Conservation (phyloP, 2,113 vertebrate genomes). For the Octodon degus region DNA sequence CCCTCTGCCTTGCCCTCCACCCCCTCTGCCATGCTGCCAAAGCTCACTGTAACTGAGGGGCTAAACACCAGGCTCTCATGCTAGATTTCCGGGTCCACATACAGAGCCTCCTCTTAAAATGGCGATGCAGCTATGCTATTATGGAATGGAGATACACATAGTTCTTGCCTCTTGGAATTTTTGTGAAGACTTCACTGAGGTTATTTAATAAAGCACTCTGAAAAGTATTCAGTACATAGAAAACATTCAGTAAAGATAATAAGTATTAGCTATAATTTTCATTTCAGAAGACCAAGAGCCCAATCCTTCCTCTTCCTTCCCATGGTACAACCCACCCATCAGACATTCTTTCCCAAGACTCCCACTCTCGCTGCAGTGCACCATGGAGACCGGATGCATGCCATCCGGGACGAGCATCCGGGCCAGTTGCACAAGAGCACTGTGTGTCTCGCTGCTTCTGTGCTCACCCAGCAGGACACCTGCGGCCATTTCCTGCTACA, state of each 20-base stretch:
- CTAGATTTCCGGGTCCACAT: not conserved
- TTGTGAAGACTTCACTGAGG: not conserved
- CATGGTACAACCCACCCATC: not conserved
- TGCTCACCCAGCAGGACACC: not conserved
- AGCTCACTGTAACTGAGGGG: not conserved
- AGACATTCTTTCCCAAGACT: not conserved
- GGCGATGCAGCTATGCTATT: not conserved
- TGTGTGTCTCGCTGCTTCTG: not conserved
- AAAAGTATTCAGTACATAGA: not conserved
- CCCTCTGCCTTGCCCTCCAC: not conserved
- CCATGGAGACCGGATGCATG: not conserved
- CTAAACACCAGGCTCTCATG: not conserved
- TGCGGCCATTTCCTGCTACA: not conserved
- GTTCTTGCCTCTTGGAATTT: not conserved
- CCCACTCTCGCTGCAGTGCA: not conserved
- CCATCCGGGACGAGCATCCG: not conserved
- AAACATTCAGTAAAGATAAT: not conserved
- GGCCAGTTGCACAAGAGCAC: not conserved
- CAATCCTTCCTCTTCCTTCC: not conserved
- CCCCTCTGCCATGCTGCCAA: not conserved
- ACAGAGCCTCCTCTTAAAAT: not conserved
- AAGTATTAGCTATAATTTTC: not conserved
- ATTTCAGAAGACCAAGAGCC: not conserved
- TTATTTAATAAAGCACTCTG: slow-evolving; percentile 38
- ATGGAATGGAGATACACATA: not conserved